Conservation (phyloP, 2,797 vertebrate genomes). For the Myripristis murdjan region DNA sequence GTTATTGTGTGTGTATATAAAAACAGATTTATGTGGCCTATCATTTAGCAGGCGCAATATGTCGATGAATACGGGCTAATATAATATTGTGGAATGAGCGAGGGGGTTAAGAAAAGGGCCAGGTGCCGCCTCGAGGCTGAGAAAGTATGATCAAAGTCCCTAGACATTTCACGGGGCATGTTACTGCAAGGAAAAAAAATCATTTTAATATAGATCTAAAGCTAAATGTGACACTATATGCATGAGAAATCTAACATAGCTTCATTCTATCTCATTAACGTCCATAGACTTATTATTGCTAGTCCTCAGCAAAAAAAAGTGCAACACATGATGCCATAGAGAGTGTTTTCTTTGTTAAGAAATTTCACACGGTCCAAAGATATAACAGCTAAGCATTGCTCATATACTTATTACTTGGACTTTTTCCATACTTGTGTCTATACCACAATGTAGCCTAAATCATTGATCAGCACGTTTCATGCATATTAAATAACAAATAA, state of each 20-base stretch:
- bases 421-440: neutral
- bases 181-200: neutral
- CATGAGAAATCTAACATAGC: neutral
- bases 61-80: slow-evolving; percentile 72
- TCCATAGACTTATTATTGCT: neutral
- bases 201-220: neutral
- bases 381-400: neutral
- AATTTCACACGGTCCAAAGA: too few species aligned
- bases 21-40: slow-evolving; percentile 75
- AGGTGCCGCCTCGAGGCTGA: slow-evolving; percentile 58
- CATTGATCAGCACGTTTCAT: neutral
- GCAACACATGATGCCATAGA: neutral
- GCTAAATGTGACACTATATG: neutral
- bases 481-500: neutral
- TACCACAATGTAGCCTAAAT: neutral
- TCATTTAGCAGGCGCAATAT: slow-evolving; percentile 68
- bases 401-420: neutral
- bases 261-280: neutral
- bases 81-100: slow-evolving; percentile 56
- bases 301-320: neutral
- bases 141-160: slow-evolving; percentile 44
- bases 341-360: neutral
- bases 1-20: slow-evolving; percentile 68
- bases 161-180: neutral
- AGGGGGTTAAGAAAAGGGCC: slow-evolving; percentile 63